Percentiles rank a stretch among this genome's conserved stretches.
Evolutionary conservation across 2,888 invertebrate genomes (phyloP).

Genomic region (Dromius quadrimaculatus): DNA sequence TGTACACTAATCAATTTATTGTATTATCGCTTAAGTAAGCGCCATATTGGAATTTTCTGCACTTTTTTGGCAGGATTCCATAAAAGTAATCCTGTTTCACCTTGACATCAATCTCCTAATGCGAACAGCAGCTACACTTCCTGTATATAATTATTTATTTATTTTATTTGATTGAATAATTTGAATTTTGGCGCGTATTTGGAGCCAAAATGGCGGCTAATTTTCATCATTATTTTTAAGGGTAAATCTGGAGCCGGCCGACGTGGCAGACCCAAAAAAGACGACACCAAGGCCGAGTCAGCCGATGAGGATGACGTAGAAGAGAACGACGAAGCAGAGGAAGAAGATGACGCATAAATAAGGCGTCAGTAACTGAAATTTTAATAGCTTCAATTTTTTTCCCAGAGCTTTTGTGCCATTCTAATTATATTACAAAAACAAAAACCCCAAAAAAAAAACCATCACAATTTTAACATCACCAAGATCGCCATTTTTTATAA

Average conservation of each 20-base stretch:
- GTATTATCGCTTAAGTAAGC: no score
- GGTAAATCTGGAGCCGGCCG: conserved; percentile 5
- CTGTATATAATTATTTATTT: not conserved
- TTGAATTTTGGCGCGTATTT: not conserved
- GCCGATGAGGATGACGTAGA: conserved; percentile 66
- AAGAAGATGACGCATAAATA: conserved; percentile 62
- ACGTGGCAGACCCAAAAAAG: conserved; percentile 66
- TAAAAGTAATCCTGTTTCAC: not conserved
- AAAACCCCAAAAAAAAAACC: no score
- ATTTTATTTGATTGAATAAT: not conserved
- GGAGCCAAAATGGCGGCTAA: no score
- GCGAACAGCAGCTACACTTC: not conserved
- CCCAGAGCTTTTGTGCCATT: not conserved
- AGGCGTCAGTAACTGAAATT: not conserved
- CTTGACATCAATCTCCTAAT: no score
- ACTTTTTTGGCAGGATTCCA: not conserved
- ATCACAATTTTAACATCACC: not conserved
- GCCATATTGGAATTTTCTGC: not conserved
- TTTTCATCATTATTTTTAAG: no score
- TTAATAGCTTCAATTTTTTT: not conserved
- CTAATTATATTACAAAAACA: not conserved
- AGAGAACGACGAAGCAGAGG: conserved; percentile 62
- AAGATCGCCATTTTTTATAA: not conserved
- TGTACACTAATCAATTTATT: no score
- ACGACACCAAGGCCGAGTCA: conserved; percentile 63